Percentiles rank a stretch among this genome's conserved stretches.
Evolutionary conservation across 2,797 vertebrate genomes (phyloP).

Genomic region (Malacoctenus gilli): DNA sequence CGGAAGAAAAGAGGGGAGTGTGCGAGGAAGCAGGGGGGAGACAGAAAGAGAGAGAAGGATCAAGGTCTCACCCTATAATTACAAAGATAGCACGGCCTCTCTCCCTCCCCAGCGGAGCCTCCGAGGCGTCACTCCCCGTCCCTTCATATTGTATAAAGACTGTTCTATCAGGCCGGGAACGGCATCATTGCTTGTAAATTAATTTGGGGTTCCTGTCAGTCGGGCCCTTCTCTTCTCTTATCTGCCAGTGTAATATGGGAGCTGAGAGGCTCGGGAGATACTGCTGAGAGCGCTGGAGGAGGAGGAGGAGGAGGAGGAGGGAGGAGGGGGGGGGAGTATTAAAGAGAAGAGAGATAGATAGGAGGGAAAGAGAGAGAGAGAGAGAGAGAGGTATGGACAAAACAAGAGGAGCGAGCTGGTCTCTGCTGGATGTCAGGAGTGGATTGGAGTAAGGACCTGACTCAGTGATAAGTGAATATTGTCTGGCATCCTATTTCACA

Average conservation of each 20-base stretch:
- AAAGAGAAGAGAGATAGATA: slow-evolving; percentile 75
- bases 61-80: slow-evolving; percentile 73
- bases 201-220: slow-evolving; percentile 79
- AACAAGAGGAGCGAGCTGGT: slow-evolving; percentile 70
- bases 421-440: slow-evolving; percentile 82
- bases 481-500: slow-evolving; percentile 75
- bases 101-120: slow-evolving; percentile 59
- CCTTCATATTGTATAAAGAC: slow-evolving; percentile 75
- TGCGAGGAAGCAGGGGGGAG: slow-evolving; percentile 47
- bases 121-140: slow-evolving; percentile 66
- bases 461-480: slow-evolving; percentile 92
- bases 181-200: slow-evolving; percentile 81
- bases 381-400: slow-evolving; percentile 52
- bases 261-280: slow-evolving; percentile 81
- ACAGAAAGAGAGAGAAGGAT: slow-evolving; percentile 57
- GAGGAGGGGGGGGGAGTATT: slow-evolving; percentile 44
- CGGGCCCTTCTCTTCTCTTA: slow-evolving; percentile 70
- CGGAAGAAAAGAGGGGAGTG: slow-evolving; percentile 9
- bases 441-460: slow-evolving; percentile 60
- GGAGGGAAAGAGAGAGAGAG: slow-evolving; percentile 49
- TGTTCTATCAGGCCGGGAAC: slow-evolving; percentile 74
- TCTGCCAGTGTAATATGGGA: slow-evolving; percentile 74
- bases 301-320: slow-evolving; percentile 3
- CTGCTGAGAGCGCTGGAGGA: slow-evolving; percentile 67
- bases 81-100: slow-evolving; percentile 70